Evolutionary conservation across 30 jellyfish, hydroid and myxozoan genomes (phyloP), one percentile per base, ranked within the genome.

Genomic region (Aurelia sp.): DNA sequence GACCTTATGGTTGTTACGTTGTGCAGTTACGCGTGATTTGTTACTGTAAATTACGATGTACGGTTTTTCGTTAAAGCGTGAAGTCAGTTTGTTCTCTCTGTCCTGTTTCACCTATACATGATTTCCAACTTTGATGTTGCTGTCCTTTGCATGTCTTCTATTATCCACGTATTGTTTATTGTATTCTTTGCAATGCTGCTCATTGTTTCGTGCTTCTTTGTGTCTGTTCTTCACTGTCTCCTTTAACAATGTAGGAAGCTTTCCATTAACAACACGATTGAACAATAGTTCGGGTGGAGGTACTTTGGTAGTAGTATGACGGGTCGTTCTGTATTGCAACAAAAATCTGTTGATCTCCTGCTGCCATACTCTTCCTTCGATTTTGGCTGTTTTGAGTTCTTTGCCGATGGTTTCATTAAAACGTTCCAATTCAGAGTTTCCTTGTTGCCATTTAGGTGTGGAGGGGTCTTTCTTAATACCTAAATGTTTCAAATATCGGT

Each of bases 201-300:
- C 50, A 21, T 67, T 66, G 41, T 41, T 6, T 23, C 31, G 4
- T 63, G 41, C 78, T 82, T 71, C 81, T 22, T 71, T 27, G 67
- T 71, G 82, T 15, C 67, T 27, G 67, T 31, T 23, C 19, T 37
- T 71, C 37, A 21, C 10, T 21, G 67, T 71, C 40, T 71, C 73
- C 40, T 27, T 21, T 18, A 13, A n/a, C 12, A 60, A 30, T 15
- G 66, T 67, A 11, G 82, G 88, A 6, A 63, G 81, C 19, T 83
- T 62, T 6, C 82, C 72, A 27, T 61, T 48, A 3, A 18, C 35
- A 13, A 30, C 18, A 11, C 94, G 65, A 72, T 85, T 85, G 73
- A 57, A 85, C 66, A 85, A 77, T 9, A 85, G 76, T 62, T 73
- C 57, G 12, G 90, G 82, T 6, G 94, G 94, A 6, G 73, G 48